Evolutionary conservation across 2,113 vertebrate species (phyloP), one percentile per base, ranked within the genome.

Genomic region (Ranitomeya variabilis): DNA sequence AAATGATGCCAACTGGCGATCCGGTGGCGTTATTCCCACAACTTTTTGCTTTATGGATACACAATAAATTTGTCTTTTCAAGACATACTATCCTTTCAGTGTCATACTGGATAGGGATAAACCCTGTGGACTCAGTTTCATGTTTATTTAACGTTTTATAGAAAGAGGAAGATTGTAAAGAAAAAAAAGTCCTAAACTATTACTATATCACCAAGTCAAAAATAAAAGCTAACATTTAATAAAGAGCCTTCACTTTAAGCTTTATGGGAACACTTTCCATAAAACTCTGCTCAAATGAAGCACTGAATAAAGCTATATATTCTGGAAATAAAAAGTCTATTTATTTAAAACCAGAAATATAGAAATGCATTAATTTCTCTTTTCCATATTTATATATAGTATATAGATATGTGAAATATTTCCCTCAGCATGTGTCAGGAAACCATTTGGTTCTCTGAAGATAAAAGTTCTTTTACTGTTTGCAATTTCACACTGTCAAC

Each of bases 381-480:
- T 85, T 11, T 60, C 26, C 31, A 26, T 55, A 71, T 69, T 55
- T 84, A 84, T 84, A 69, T 84, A 84, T 84, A 69, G 64, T 23
- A 60, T 54, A 76, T 19, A 76, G 11, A 0, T 45, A 85, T 15
- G 90, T 86, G 87, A n/a, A 82, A 59, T 55, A 8, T 80, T 87
- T 91, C 85, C 77, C n/a, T 11, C 66, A 78, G 87, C 90, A 89
- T 0, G 71, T 69, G 31, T 11, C 89, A 82, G 90, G 26, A 2
- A 87, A 26, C 80, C 89, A 37, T 90, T 87, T 89, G 90, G 16
- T 31, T 89, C 89, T 90, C 76, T 83, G 74, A 57, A 11, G 52
- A 81, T 0, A 1, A 78, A 90, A 90, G 45, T 85, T 31, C 85
- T 83, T 90, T 86, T 86, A 86, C 85, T 82, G 85, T 77, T 19